Percentiles rank a stretch among this genome's conserved stretches.
These are phyloP conservation scores for Pandion haliaetus DNA, from an alignment of 2,113 vertebrate species.

Conservation along the genomic window DNA sequence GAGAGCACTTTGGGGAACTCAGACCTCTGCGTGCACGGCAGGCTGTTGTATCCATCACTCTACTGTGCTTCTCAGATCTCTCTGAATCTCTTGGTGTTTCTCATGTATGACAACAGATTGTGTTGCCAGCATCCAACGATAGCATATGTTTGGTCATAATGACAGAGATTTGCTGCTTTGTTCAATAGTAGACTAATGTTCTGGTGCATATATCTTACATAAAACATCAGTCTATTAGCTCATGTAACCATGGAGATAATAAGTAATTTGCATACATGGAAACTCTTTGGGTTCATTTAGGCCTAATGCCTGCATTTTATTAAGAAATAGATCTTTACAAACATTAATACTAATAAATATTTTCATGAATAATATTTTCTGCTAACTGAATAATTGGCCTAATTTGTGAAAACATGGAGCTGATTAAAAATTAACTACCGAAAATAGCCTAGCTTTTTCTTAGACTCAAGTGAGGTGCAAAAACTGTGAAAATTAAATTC, in stretches of 20 bases:
- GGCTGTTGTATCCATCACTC: neutral
- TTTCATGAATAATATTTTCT: neutral
- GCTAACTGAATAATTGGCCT: neutral
- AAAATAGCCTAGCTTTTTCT: neutral
- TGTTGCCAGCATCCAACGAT: neutral
- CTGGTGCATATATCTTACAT: neutral
- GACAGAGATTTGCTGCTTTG: neutral
- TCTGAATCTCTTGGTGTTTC: neutral
- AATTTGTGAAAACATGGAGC: neutral
- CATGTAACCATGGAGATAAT: conserved; percentile 30
- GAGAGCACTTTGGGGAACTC: neutral
- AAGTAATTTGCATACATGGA: neutral
- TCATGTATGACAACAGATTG: neutral
- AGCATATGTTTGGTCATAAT: neutral
- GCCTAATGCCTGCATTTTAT: neutral
- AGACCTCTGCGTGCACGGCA: neutral
- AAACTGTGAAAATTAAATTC: neutral
- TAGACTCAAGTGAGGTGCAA: neutral
- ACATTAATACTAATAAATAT: neutral
- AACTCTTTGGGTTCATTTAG: neutral
- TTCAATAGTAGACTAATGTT: neutral
- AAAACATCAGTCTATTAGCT: neutral
- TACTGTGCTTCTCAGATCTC: neutral
- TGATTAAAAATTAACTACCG: neutral
- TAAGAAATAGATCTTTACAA: neutral